Percentiles rank a stretch among this genome's conserved stretches.
Conservation (phyloP, 2,888 invertebrate species). For the Lepidochrysops patricia region DNA sequence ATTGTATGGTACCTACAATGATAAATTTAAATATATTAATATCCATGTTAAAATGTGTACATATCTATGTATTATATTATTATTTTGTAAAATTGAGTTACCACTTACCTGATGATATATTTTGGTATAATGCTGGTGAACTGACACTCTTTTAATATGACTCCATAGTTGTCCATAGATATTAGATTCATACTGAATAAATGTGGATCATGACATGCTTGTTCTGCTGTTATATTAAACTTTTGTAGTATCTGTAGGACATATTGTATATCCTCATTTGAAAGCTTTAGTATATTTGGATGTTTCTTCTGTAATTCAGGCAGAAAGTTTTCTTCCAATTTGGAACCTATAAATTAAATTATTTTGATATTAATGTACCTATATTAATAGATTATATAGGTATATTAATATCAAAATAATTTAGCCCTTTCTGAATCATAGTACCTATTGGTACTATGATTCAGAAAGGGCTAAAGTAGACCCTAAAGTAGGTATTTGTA, state of each 20-base stretch:
- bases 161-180: conserved; percentile 76
- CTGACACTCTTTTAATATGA: conserved; percentile 76
- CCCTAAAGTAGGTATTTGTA: background rate
- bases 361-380: no score
- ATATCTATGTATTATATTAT: no score
- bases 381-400: no score
- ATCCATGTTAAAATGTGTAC: no score
- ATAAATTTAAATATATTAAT: conserved; percentile 10
- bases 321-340: conserved; percentile 32
- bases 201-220: conserved; percentile 70
- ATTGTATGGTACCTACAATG: conserved; percentile 56
- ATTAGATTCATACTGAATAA: conserved; percentile 73
- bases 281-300: conserved; percentile 47
- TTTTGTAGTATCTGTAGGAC: conserved; percentile 48
- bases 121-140: conserved; percentile 59
- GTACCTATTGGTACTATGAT: background rate
- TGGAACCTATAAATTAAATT: conserved; percentile 35
- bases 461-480: no score
- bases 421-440: no score
- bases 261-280: conserved; percentile 41
- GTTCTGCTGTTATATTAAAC: conserved; percentile 60
- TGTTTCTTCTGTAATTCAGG: conserved; percentile 43
- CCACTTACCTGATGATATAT: conserved; percentile 57
- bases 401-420: no score
- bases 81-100: no score